phyloP scores from a whole-genome alignment of 2,113 vertebrate genomes.

The Xiphophorus couchianus region DNA sequence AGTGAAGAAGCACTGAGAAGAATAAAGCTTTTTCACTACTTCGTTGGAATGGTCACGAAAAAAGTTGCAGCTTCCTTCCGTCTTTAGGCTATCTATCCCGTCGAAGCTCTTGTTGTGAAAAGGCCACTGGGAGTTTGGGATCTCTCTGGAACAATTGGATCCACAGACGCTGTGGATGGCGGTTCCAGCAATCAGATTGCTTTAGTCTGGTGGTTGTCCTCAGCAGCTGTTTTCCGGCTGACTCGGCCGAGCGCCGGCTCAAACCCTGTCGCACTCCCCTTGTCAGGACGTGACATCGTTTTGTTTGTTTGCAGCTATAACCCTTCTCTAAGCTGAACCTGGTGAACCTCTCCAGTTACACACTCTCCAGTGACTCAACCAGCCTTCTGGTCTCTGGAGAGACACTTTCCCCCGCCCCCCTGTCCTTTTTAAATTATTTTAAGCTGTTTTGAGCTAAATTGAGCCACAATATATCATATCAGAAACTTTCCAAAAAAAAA shows the following conservation, averaged over 20 bases:
- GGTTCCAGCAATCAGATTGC: neutral
- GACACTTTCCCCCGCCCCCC: neutral
- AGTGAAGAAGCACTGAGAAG: no score
- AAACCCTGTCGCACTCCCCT: neutral
- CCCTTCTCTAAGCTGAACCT: neutral
- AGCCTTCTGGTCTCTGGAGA: neutral
- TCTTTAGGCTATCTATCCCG: neutral
- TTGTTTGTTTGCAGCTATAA: neutral
- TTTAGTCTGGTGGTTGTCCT: neutral
- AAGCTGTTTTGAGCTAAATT: no score
- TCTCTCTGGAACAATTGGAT: neutral
- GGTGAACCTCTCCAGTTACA: constrained; percentile 10
- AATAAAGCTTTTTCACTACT: neutral
- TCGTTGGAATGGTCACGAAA: neutral
- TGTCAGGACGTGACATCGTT: neutral
- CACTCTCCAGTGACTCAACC: constrained; percentile 7
- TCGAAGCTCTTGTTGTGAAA: neutral
- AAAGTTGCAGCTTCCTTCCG: neutral
- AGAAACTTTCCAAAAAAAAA: no score
- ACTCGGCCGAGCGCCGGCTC: neutral
- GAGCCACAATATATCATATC: no score
- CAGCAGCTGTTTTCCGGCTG: neutral
- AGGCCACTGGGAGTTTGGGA: neutral
- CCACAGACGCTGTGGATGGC: neutral
- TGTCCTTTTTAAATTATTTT: no score